Conservation (phyloP, 2,888 invertebrate species). For the Cataglyphis albicans region DNA sequence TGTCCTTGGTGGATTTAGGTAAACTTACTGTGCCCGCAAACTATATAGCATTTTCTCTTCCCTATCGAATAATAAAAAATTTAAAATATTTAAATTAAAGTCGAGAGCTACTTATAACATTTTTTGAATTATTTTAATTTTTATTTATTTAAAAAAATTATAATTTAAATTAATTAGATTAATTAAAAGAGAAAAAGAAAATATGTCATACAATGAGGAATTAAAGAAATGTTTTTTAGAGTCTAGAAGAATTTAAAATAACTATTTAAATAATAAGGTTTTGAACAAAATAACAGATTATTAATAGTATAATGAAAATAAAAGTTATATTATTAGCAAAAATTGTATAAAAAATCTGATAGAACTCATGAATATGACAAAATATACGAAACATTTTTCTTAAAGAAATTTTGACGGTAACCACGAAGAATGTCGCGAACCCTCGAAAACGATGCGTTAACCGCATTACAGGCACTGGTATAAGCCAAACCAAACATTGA, state of each 20-base stretch:
- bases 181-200: neutral
- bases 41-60: neutral
- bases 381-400: neutral
- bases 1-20: neutral
- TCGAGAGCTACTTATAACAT: neutral
- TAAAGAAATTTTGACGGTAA: neutral
- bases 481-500: slow-evolving; percentile 85
- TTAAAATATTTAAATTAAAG: neutral
- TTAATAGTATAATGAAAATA: neutral
- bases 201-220: too few species aligned
- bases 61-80: neutral
- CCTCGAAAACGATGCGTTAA: slow-evolving; percentile 81
- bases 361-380: neutral
- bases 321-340: neutral
- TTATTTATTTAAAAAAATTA: neutral
- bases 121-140: neutral
- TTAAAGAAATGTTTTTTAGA: neutral
- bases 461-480: slow-evolving; percentile 77
- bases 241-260: neutral
- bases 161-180: neutral
- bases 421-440: slow-evolving; percentile 51
- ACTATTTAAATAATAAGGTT: neutral
- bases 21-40: neutral
- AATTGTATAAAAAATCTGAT: neutral
- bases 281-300: neutral